Conservation (phyloP, 2,888 invertebrate species). For the Tortricodes alternella region DNA sequence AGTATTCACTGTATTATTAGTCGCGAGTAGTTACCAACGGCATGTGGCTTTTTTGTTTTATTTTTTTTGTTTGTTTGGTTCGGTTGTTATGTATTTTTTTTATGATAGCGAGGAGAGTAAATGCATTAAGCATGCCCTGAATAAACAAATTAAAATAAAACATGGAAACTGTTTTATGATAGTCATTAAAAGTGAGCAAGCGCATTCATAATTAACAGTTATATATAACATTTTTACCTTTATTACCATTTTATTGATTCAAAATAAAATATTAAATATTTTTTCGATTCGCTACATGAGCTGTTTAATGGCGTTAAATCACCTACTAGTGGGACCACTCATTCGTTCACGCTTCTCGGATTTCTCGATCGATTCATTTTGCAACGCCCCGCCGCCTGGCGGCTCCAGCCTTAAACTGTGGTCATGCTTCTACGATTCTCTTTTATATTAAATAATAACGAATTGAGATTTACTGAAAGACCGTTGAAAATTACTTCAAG, state of each 20-base stretch:
- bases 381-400: conserved; percentile 4
- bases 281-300: conserved; percentile 1
- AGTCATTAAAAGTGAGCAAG: too few species aligned
- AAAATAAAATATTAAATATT: background rate
- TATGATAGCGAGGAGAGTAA: too few species aligned
- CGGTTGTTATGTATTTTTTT: too few species aligned
- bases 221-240: background rate
- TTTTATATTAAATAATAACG: background rate
- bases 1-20: too few species aligned
- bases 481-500: conserved; percentile 23
- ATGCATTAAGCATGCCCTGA: too few species aligned
- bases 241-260: background rate
- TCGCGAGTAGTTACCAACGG: too few species aligned
- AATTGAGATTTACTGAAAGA: conserved; percentile 3
- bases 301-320: conserved; percentile 5
- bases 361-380: background rate
- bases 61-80: too few species aligned
- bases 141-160: too few species aligned
- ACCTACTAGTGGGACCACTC: background rate
- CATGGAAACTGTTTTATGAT: background rate
- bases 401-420: background rate
- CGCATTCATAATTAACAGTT: too few species aligned
- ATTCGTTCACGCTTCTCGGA: conserved; percentile 12
- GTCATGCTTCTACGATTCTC: conserved; percentile 3
- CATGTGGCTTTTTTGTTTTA: too few species aligned